Conservation (phyloP, 23 tunicate species). For the Clavelina lepadiformis region DNA sequence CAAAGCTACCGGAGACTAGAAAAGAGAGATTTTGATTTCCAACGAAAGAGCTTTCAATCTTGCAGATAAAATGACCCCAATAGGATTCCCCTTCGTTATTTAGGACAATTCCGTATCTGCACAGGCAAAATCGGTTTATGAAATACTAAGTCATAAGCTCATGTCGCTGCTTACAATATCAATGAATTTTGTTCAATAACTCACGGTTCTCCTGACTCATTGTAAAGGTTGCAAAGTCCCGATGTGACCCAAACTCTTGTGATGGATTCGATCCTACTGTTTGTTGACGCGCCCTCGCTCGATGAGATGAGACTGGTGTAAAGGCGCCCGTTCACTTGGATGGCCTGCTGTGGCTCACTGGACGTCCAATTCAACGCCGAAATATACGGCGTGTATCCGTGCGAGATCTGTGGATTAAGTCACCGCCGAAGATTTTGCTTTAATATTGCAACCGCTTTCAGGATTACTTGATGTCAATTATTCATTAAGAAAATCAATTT, state of each 20-base stretch:
- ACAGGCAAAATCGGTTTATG: too few relatives aligned
- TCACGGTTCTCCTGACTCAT: neutral
- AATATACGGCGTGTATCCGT: neutral
- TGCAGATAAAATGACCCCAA: constrained; percentile 34
- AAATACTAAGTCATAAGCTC: too few relatives aligned
- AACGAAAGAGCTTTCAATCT: constrained; percentile 23
- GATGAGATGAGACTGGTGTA: neutral
- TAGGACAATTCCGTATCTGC: too few relatives aligned
- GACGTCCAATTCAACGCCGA: neutral
- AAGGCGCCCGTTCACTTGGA: neutral
- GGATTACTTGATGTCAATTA: too few relatives aligned
- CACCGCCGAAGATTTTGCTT: too few relatives aligned
- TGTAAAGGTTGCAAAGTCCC: neutral
- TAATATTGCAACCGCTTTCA: too few relatives aligned
- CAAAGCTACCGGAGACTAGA: constrained; percentile 43
- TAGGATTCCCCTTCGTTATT: too few relatives aligned
- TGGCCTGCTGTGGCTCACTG: neutral
- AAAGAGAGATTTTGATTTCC: constrained; percentile 71
- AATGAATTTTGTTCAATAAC: too few relatives aligned
- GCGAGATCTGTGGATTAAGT: too few relatives aligned
- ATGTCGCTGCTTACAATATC: too few relatives aligned
- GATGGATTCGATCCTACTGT: neutral
- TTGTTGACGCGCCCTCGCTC: neutral
- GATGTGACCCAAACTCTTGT: neutral
- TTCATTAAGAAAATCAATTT: too few relatives aligned